A percentile compares a stretch with the other conserved stretches of the same genome.
phyloP scores from a whole-genome alignment of 2,888 invertebrate species.

The Microplitis manilae region DNA sequence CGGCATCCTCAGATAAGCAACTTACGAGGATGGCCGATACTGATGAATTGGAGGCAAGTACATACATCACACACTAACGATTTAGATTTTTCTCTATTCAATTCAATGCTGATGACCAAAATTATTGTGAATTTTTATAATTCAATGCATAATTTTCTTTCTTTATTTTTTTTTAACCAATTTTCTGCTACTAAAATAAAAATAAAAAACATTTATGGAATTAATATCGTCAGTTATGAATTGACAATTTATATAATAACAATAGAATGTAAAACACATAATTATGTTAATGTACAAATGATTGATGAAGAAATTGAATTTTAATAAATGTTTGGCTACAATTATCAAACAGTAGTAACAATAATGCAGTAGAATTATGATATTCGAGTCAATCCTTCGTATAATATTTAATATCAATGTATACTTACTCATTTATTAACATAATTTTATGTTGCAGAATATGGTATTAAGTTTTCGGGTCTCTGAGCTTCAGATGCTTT shows the following conservation, averaged over 20 bases:
- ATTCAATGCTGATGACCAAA: too few species aligned
- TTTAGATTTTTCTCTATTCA: too few species aligned
- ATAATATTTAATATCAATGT: background rate
- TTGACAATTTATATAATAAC: background rate
- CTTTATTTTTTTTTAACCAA: too few species aligned
- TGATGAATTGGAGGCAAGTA: slow-evolving; percentile 69
- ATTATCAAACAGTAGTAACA: background rate
- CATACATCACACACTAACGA: background rate
- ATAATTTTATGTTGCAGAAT: slow-evolving; percentile 64
- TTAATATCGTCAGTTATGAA: background rate
- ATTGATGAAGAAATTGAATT: background rate
- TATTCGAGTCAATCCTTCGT: too few species aligned
- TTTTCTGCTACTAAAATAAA: background rate
- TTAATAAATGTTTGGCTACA: background rate
- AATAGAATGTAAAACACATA: background rate
- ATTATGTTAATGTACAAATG: background rate
- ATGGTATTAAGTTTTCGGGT: slow-evolving; percentile 82
- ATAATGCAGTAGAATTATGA: background rate
- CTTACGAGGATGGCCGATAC: slow-evolving; percentile 69
- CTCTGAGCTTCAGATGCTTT: slow-evolving; percentile 86
- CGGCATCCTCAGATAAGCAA: slow-evolving; percentile 66
- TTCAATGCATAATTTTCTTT: too few species aligned
- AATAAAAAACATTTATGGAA: background rate
- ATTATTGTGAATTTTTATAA: too few species aligned
- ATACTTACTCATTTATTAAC: slow-evolving; percentile 6